Base-by-base conservation (phyloP, 2,888 invertebrate genomes). In the Oxytorus armatus region DNA sequence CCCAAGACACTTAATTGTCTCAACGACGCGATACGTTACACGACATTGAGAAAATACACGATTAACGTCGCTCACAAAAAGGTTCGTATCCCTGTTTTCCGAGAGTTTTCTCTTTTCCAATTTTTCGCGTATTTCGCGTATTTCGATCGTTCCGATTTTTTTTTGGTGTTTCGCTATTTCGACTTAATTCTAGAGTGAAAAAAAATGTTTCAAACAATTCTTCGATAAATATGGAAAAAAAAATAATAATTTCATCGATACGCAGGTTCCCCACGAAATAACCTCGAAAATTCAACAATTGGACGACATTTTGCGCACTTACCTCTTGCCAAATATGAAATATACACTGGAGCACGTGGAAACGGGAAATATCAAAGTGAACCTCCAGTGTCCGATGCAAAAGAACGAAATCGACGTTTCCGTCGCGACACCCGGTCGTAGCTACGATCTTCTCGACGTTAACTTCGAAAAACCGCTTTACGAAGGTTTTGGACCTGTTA, bases 11-110 rank as follows among this genome's bases (percentile, higher is more conserved):
- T 74, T 39, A 84, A 83, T n/a, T 90, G 90, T 66, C 39, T 88
- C 0, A 68, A 83, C 8, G 81, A 87, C 14, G 81, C 81, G 8
- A 72, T 90, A 1, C 75, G 70, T 7, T 84, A 88, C 25, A 88
- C 90, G 7, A 86, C 91, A 0, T 59, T 92, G 61, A 89, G 90
- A 33, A 90, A 92, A 29, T 92, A 91, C 81, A 88, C 84, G 2
- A 83, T 88, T 39, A 87, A 90, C 39, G 77, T 91, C 2, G 81
- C 84, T 16, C 80, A 88, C 42, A 86, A 82, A 29, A 88, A 91
- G 84, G 89, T 79, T 25, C 0, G 77, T 29, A n/a, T n/a, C n/a
- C n/a, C n/a, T n/a, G n/a, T n/a, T n/a, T n/a, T n/a, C n/a, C n/a
- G n/a, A n/a, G n/a, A n/a, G n/a, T n/a, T n/a, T n/a, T n/a, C n/a